Evolutionary conservation across 1,140 invertebrate species (phyloP).

Genomic region (Achroia grisella): DNA sequence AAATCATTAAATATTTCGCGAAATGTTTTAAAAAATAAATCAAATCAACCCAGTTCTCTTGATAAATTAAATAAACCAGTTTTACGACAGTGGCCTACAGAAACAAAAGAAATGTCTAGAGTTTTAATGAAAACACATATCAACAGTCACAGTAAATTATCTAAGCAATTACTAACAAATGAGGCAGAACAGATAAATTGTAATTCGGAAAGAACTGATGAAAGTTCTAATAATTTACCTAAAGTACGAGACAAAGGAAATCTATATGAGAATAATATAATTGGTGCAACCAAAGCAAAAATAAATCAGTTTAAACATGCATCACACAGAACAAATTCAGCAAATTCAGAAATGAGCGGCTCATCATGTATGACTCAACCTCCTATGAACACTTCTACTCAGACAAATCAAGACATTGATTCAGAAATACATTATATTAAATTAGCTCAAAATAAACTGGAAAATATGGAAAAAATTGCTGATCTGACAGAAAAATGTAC

Average conservation of each 20-base stretch:
- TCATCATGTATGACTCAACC: no score
- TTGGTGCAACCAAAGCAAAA: no score
- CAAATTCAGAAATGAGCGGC: no score
- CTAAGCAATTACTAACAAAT: neutral
- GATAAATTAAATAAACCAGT: neutral
- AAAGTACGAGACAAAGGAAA: no score
- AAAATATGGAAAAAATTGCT: constrained; percentile 68
- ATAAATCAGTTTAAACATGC: no score
- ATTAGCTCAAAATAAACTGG: constrained; percentile 52
- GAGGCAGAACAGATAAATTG: no score
- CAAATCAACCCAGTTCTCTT: neutral
- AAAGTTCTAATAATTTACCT: no score
- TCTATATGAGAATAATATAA: no score
- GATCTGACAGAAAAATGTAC: constrained; percentile 72
- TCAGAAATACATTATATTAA: constrained; percentile 50
- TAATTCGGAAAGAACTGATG: neutral
- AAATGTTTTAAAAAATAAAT: constrained; percentile 23
- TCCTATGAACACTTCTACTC: constrained; percentile 25
- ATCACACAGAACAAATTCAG: no score
- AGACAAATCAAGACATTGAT: constrained; percentile 39
- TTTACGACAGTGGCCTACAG: neutral
- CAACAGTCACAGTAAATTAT: neutral
- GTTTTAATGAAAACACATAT: no score
- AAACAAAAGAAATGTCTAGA: no score
- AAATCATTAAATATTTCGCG: constrained; percentile 60